Evolutionary conservation across 2,113 vertebrate genomes (phyloP).

Genomic region (Shinisaurus crocodilurus): DNA sequence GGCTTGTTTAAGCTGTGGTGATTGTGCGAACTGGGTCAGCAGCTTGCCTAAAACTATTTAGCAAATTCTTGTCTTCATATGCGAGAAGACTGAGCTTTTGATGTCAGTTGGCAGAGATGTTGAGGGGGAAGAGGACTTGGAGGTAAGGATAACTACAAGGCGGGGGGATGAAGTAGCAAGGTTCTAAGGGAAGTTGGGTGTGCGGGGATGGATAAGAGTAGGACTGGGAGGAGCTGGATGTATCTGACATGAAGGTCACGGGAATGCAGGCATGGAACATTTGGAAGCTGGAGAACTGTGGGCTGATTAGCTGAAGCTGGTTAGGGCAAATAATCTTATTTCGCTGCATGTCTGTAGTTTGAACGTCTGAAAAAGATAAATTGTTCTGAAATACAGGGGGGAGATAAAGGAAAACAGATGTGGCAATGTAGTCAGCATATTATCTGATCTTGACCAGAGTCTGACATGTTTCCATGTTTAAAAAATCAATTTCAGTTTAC

Average conservation of each 20-base stretch:
- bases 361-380: background rate
- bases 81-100: background rate
- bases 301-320: background rate
- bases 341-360: too few relatives aligned
- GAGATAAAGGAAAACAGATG: background rate
- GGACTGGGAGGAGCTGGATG: background rate
- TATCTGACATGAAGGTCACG: background rate
- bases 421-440: background rate
- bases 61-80: background rate
- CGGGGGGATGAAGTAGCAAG: background rate
- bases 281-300: background rate
- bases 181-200: too few relatives aligned
- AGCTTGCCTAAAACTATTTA: too few relatives aligned
- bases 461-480: background rate
- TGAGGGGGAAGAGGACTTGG: background rate
- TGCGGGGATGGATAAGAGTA: background rate
- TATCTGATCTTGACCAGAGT: background rate
- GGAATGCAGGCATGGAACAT: background rate
- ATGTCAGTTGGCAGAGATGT: background rate
- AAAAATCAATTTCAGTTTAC: constrained; percentile 80
- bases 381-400: background rate
- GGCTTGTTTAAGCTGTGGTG: too few relatives aligned
- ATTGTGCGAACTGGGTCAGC: too few relatives aligned
- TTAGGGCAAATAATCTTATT: background rate
- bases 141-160: background rate